Base-by-base conservation (phyloP, 2,888 invertebrate species). In the Desoria tigrina region DNA sequence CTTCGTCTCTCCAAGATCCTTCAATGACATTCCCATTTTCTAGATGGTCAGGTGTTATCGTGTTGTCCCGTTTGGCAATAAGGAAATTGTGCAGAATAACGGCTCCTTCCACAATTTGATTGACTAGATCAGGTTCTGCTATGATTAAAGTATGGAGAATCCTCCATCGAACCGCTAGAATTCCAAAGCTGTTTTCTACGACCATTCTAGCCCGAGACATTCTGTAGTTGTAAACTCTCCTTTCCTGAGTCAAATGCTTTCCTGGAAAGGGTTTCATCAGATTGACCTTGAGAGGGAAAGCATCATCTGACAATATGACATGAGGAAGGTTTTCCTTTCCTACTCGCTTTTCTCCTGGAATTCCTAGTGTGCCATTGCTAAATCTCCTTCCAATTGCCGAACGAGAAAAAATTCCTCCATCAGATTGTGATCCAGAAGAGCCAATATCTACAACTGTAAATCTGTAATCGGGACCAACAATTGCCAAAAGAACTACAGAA, bases 151-250 rank as follows among this genome's bases (percentile, higher is more conserved):
- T 55, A 11, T 21, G 37, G 28, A 69, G 64, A 16, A 68, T 42
- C 53, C 68, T 26, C 37, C 42, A 71, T 9, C 68, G 39, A 1
- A 60, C 21, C 1, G 63, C 64, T 18, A 71, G 14, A 55, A 74
- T 70, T 16, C 74, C 72, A 59, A 72, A 74, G 1, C 61, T 37
- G 60, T 74, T 72, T 59, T 74, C 74, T 21, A 70, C 57, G 16
- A 61, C 51, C 14, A 63, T 32, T 27, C 74, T 28, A 2, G 74
- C 74, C 58, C 74, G 26, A 1, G 64, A 67, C 0, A 70, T 39
- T 0, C 71, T 37, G 42, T 74, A 72, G 49, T 74, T 72, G 37
- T 68, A 74, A 1, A 72, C 61, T 11, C 66, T 42, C 26, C 45
- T 21, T 3, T 61, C 18, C 3, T n/a, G 2, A 16, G 27, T 51